Evolutionary conservation across 1,140 invertebrate genomes (phyloP).

Genomic region (Octopus sinensis): DNA sequence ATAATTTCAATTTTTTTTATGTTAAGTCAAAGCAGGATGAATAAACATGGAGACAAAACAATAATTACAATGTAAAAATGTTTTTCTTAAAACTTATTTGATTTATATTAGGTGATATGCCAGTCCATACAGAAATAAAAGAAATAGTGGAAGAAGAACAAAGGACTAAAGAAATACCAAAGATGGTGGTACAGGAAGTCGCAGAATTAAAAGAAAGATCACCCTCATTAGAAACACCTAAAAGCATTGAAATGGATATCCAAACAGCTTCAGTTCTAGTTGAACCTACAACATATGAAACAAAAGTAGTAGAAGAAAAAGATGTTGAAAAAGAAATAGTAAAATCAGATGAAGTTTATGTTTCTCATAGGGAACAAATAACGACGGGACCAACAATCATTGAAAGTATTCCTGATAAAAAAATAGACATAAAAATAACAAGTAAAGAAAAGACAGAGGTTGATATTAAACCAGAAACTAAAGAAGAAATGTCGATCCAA

Average conservation of each 20-base stretch:
- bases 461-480: background rate
- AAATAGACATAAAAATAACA: background rate
- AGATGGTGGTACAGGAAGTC: background rate
- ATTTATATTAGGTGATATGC: background rate
- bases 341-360: background rate
- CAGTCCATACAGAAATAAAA: slow-evolving; percentile 2
- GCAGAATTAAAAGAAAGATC: background rate
- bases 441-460: background rate
- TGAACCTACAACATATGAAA: background rate
- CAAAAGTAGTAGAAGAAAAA: background rate
- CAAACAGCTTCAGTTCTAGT: background rate
- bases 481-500: background rate
- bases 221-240: background rate
- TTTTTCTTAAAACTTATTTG: too few relatives aligned
- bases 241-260: background rate
- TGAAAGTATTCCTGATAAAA: background rate
- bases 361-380: background rate
- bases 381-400: background rate
- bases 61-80: too few relatives aligned
- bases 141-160: background rate
- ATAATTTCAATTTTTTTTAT: background rate
- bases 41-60: too few relatives aligned
- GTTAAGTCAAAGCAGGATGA: too few relatives aligned
- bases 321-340: slow-evolving; percentile 12
- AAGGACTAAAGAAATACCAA: slow-evolving; percentile 17